Evolutionary conservation across 2,113 vertebrate species (phyloP).

Genomic region (Mustela lutreola): DNA sequence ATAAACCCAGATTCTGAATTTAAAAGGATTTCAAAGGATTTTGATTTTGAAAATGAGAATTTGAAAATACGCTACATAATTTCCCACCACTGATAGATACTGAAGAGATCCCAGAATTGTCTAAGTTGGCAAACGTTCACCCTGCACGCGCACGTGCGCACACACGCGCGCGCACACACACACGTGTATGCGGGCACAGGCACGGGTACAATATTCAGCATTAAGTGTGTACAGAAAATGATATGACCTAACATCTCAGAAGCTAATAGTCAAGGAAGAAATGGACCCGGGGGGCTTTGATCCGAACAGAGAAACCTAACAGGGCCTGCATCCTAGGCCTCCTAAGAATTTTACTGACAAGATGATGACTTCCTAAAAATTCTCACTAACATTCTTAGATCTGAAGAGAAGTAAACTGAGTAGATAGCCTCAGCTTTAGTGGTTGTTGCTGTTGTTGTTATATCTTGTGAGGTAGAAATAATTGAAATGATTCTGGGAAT

Average conservation of each 20-base stretch:
- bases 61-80: neutral
- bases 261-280: neutral
- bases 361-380: neutral
- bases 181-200: neutral
- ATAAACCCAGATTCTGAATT: neutral
- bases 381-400: neutral
- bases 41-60: constrained; percentile 1
- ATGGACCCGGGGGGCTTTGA: neutral
- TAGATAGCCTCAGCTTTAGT: neutral
- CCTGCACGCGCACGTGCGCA: fast-evolving
- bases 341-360: neutral
- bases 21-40: neutral
- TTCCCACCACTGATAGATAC: neutral
- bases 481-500: neutral
- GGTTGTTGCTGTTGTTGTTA: neutral
- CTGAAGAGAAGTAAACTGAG: neutral
- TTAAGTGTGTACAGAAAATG: neutral
- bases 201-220: neutral
- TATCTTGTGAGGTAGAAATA: neutral
- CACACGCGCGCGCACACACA: too few species aligned
- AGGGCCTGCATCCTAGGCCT: neutral
- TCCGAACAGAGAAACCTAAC: neutral
- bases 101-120: neutral
- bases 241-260: neutral
- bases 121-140: neutral